Evolutionary conservation across 1,140 invertebrate species (phyloP).

Genomic region (Caenorhabditis tropicalis): DNA sequence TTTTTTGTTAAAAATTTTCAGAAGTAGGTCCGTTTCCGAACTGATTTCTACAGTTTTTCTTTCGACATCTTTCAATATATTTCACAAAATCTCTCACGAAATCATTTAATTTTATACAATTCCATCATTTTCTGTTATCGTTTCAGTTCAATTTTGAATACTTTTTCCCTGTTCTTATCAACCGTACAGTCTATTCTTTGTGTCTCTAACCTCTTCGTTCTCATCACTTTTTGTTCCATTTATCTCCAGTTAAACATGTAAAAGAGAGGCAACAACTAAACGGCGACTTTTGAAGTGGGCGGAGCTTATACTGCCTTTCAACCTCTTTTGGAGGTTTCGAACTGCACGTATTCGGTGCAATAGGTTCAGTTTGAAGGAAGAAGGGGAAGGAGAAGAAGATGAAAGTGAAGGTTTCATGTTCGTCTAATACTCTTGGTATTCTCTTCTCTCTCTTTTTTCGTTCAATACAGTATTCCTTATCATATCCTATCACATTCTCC

Average conservation of each 20-base stretch:
- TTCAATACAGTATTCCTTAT: slow-evolving; percentile 14
- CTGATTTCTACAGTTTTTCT: too few relatives aligned
- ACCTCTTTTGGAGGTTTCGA: slow-evolving; percentile 6
- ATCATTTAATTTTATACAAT: neutral
- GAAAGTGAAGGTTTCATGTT: neutral
- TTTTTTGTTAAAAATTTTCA: neutral
- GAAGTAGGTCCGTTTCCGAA: too few relatives aligned
- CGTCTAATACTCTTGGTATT: slow-evolving; percentile 33
- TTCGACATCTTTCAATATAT: neutral
- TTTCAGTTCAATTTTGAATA: neutral
- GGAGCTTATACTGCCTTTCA: neutral
- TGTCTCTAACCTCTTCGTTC: neutral
- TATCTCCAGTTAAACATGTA: neutral
- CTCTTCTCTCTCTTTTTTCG: neutral
- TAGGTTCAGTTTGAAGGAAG: neutral
- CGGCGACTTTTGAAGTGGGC: neutral
- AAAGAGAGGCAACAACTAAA: neutral
- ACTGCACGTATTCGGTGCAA: slow-evolving; percentile 33
- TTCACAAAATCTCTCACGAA: neutral
- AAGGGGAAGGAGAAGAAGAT: neutral
- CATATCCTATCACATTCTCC: slow-evolving; percentile 30
- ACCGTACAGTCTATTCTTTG: neutral
- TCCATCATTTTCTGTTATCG: neutral
- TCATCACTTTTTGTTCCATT: neutral
- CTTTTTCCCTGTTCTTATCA: neutral